Evolutionary conservation across 2,113 vertebrate genomes (phyloP).

Genomic region (Chrysochloris asiatica): DNA sequence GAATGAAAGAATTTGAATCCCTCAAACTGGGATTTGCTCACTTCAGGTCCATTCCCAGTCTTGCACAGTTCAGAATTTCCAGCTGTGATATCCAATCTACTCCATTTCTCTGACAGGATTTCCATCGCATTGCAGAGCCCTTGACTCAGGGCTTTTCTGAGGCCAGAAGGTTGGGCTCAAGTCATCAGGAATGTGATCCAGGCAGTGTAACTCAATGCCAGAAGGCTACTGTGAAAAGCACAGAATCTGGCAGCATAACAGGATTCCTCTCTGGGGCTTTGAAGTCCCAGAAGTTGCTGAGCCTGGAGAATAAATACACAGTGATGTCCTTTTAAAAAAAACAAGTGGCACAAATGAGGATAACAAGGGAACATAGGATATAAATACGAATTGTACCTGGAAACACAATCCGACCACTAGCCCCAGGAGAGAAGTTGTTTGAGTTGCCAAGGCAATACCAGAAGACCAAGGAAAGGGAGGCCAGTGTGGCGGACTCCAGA

Average conservation of each 20-base stretch:
- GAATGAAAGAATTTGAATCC: not conserved
- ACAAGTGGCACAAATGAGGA: constrained; percentile 15
- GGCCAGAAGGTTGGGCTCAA: not conserved
- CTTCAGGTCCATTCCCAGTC: fast-evolving
- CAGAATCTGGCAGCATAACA: not conserved
- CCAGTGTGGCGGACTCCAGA: not conserved
- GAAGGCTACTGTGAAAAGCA: not conserved
- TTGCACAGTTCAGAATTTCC: not conserved
- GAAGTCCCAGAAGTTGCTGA: constrained; percentile 49
- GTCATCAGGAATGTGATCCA: not conserved
- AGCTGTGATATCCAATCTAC: fast-evolving
- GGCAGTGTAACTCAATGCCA: constrained; percentile 17
- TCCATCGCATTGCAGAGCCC: not conserved
- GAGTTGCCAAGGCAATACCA: not conserved
- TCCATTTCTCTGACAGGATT: fast-evolving
- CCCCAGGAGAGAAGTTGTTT: not conserved
- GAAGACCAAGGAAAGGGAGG: not conserved
- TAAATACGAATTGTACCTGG: constrained; percentile 55
- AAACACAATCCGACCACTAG: not conserved
- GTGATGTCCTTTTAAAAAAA: constrained; percentile 11
- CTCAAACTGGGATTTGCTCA: not conserved
- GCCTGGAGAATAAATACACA: constrained; percentile 4
- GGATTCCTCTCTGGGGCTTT: constrained; percentile 11
- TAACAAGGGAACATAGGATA: constrained; percentile 7
- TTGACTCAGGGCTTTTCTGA: not conserved